Conservation (phyloP, 2,797 vertebrate genomes). For the Lerista edwardsae region DNA sequence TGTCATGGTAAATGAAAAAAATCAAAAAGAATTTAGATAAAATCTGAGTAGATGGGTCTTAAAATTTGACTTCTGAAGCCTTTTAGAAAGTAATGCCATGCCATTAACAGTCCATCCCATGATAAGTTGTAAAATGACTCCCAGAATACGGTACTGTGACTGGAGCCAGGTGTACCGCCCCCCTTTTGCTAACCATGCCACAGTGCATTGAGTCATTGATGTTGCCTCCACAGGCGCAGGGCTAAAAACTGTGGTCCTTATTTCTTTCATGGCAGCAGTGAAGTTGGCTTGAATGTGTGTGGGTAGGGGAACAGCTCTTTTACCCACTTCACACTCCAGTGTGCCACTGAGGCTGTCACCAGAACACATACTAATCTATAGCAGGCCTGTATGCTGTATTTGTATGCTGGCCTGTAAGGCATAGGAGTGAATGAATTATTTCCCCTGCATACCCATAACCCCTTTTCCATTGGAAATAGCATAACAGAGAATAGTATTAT, state of each 20-base stretch:
- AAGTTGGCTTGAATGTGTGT: not conserved
- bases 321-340: not conserved
- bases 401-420: not conserved
- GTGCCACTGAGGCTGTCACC: not conserved
- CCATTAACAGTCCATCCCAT: not conserved
- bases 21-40: not conserved
- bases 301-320: not conserved
- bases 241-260: not conserved
- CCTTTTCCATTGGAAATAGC: not conserved
- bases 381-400: too few relatives aligned
- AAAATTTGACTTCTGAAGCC: not conserved
- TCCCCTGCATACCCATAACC: not conserved
- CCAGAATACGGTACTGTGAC: not conserved
- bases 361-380: not conserved
- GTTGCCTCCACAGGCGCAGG: not conserved
- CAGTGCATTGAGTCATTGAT: not conserved
- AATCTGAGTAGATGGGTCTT: not conserved
- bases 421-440: not conserved
- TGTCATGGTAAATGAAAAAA: not conserved
- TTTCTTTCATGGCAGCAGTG: not conserved
- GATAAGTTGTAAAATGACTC: not conserved
- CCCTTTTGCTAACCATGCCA: too few relatives aligned
- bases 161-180: not conserved
- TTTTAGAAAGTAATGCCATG: not conserved
- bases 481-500: too few relatives aligned